A percentile compares a stretch with the other conserved stretches of the same genome.
Conservation (phyloP, 1,140 invertebrate species). For the Uloborus diversus region DNA sequence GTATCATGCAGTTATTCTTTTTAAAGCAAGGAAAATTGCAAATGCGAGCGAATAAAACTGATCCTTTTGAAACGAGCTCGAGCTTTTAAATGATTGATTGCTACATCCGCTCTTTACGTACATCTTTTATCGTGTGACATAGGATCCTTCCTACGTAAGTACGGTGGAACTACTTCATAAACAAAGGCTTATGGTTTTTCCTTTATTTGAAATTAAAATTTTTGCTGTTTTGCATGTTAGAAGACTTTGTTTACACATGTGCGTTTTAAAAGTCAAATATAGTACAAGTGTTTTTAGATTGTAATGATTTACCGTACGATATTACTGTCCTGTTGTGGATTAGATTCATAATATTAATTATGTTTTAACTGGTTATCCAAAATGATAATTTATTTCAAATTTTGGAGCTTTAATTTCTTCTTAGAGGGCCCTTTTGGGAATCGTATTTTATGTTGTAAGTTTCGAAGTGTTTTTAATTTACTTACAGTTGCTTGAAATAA, state of each 20-base stretch:
- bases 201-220: not conserved
- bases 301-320: no score
- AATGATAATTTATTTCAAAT: no score
- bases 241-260: not conserved
- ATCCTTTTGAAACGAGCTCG: not conserved
- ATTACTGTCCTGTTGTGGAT: no score
- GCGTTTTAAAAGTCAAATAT: not conserved
- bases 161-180: not conserved
- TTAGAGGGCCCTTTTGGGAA: no score
- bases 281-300: not conserved
- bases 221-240: not conserved
- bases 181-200: not conserved
- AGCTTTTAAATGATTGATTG: constrained; percentile 20
- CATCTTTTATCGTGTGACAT: constrained; percentile 1
- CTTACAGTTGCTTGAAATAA: no score
- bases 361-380: no score
- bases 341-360: no score
- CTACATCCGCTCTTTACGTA: constrained; percentile 47
- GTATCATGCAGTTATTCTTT: not conserved
- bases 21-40: not conserved
- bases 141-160: constrained; percentile 13
- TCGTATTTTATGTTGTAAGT: no score
- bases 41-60: constrained; percentile 3
- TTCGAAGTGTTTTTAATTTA: no score
- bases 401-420: no score